Evolutionary conservation across 2,797 vertebrate genomes (phyloP).

Genomic region (Meda fulgida): DNA sequence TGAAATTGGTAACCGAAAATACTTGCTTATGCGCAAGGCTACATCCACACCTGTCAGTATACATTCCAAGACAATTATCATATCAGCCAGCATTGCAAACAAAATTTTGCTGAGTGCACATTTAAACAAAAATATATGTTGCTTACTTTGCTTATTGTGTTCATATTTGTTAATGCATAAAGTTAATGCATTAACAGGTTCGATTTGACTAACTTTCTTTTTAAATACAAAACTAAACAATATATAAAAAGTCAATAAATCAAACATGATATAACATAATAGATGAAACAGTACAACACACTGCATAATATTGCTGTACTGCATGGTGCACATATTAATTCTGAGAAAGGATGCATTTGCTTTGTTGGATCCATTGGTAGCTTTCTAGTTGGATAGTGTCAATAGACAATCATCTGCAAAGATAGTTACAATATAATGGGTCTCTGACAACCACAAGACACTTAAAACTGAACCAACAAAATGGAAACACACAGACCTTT

Average conservation of each 20-base stretch:
- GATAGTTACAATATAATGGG: not conserved
- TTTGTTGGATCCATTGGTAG: conserved; percentile 56
- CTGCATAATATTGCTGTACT: not conserved
- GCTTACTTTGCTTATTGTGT: not conserved
- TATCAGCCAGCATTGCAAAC: not conserved
- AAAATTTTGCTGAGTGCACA: not conserved
- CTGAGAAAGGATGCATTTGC: conserved; percentile 15
- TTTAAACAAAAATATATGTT: not conserved
- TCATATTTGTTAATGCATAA: not conserved
- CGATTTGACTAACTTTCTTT: not conserved
- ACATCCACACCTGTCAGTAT: not conserved
- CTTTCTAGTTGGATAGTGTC: conserved; percentile 22
- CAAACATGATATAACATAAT: not conserved
- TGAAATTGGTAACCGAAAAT: not conserved
- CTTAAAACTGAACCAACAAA: not conserved
- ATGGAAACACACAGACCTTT: not conserved
- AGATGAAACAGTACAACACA: not conserved
- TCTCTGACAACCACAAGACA: not conserved
- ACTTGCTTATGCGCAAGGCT: not conserved
- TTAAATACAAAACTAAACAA: not conserved
- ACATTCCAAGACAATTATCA: not conserved
- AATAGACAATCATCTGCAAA: not conserved
- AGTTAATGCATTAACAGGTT: not conserved
- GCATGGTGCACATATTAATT: not conserved
- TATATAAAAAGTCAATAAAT: not conserved